Conservation (phyloP, 1,140 invertebrate genomes). For the Propsilocerus akamusi region DNA sequence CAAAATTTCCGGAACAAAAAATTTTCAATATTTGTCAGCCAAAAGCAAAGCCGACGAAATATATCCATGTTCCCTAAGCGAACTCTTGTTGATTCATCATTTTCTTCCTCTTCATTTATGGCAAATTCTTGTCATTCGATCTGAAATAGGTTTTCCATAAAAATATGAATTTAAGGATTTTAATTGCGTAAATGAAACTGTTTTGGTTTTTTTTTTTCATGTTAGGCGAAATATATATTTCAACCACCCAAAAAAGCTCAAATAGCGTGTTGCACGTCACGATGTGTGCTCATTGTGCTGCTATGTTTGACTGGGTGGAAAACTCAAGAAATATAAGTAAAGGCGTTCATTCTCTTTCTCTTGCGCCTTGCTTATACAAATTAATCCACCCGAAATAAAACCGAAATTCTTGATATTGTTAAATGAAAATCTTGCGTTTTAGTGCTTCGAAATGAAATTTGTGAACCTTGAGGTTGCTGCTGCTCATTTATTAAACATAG, state of each 20-base stretch:
- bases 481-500: no score
- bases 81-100: not conserved
- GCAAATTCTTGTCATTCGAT: not conserved
- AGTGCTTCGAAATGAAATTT: not conserved
- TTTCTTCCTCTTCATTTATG: not conserved
- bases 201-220: not conserved
- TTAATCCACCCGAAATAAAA: not conserved
- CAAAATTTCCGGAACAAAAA: no score
- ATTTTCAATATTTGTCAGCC: no score
- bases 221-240: not conserved
- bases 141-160: not conserved
- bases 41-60: no score
- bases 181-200: no score
- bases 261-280: not conserved
- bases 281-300: not conserved
- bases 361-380: not conserved
- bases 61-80: not conserved
- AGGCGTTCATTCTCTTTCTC: not conserved
- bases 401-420: not conserved
- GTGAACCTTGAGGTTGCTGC: no score
- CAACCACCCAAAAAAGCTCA: not conserved
- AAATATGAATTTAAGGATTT: not conserved
- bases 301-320: no score
- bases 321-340: no score
- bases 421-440: not conserved